Percentiles rank a stretch among this genome's conserved stretches.
These are phyloP conservation scores for Bradysia coprophila DNA, from an alignment of 1,140 invertebrate genomes.

Conservation along the genomic window DNA sequence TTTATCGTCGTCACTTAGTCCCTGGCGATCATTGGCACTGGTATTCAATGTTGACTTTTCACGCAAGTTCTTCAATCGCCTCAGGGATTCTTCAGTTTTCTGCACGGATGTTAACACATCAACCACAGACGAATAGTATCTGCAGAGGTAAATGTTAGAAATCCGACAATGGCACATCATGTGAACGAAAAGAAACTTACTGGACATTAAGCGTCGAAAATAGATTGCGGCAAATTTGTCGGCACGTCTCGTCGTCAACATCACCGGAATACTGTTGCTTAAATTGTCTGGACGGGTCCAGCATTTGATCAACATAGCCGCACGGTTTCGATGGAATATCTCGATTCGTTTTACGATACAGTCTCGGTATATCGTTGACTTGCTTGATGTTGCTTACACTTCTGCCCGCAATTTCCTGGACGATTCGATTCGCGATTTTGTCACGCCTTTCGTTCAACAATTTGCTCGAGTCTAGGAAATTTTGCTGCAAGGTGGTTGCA, in stretches of 20 bases:
- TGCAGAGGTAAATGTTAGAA: too few species aligned
- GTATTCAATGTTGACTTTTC: slow-evolving; percentile 33
- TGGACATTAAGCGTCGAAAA: slow-evolving; percentile 43
- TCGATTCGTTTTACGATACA: slow-evolving; percentile 84
- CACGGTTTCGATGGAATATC: slow-evolving; percentile 63
- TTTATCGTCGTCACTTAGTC: slow-evolving; percentile 73
- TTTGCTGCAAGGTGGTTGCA: slow-evolving; percentile 14
- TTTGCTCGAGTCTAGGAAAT: slow-evolving; percentile 28
- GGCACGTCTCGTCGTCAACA: slow-evolving; percentile 30
- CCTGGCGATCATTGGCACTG: slow-evolving; percentile 21
- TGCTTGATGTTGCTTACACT: slow-evolving; percentile 40
- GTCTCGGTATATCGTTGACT: slow-evolving; percentile 78
- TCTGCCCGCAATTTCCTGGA: slow-evolving; percentile 33
- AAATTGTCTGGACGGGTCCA: slow-evolving; percentile 42
- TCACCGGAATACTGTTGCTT: slow-evolving; percentile 29
- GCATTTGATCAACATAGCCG: slow-evolving; percentile 50
- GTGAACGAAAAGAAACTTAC: slow-evolving; percentile 37
- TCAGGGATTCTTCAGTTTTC: slow-evolving; percentile 84
- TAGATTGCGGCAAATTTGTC: slow-evolving; percentile 32
- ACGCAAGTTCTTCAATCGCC: slow-evolving; percentile 69
- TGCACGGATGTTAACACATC: slow-evolving; percentile 84
- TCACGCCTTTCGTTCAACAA: slow-evolving; percentile 27
- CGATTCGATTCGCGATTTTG: slow-evolving; percentile 32
- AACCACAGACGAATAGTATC: slow-evolving; percentile 59
- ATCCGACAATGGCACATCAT: too few species aligned